Percentiles rank a stretch among this genome's conserved stretches.
These are phyloP conservation scores for Monochamus alternatus DNA, from an alignment of 2,888 invertebrate genomes.

Conservation along the genomic window DNA sequence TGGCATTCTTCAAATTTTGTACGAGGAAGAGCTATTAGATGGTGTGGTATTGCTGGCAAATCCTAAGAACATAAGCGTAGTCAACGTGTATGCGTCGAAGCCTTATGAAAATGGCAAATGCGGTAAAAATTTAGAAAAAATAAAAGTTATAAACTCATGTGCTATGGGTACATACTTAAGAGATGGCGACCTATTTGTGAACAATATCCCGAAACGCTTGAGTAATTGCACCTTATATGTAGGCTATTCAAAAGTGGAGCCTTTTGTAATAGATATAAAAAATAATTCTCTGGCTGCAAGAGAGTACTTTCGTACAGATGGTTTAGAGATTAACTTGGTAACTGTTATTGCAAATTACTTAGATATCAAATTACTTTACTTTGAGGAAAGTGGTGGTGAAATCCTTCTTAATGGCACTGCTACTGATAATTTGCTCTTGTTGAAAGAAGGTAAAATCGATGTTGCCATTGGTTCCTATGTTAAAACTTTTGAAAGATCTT, in stretches of 20 bases:
- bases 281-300: constrained; percentile 6
- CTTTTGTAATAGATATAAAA: neutral
- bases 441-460: constrained; percentile 19
- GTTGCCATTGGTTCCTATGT: constrained; percentile 17
- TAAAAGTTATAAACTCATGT: neutral
- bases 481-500: constrained; percentile 22
- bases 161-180: neutral
- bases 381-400: neutral
- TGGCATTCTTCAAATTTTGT: neutral
- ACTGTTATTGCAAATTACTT: constrained; percentile 14
- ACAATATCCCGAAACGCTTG: constrained; percentile 7
- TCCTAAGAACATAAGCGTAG: neutral
- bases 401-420: constrained; percentile 18
- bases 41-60: constrained; percentile 6
- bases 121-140: neutral
- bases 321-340: constrained; percentile 24
- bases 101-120: constrained; percentile 13
- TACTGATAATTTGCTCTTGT: neutral
- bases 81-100: constrained; percentile 3
- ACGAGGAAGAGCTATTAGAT: constrained; percentile 2
- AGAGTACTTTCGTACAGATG: constrained; percentile 10
- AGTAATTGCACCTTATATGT: neutral
- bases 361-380: neutral
- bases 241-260: constrained; percentile 1
- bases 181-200: neutral